Evolutionary conservation across 2,888 invertebrate species (phyloP), one percentile per base, ranked within the genome.

Genomic region (Pinctada fucata): DNA sequence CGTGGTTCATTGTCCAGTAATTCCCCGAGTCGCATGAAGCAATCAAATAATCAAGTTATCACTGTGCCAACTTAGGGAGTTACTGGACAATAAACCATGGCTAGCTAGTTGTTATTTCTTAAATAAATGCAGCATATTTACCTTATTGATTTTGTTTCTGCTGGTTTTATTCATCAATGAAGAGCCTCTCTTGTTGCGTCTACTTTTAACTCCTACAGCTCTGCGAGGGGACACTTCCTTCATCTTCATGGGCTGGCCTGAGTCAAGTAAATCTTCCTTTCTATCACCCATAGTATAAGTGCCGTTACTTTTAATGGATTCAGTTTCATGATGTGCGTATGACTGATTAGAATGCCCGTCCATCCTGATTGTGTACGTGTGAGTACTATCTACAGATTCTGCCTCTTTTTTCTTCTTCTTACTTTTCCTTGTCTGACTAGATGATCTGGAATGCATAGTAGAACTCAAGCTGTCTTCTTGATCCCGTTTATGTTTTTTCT

Each of bases 231-330:
- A 45, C n/a, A 16, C 4, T 3, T 58, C 58, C 13, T 58, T 6
- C 6, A 6, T 58, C 13, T 13, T 74, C 5, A 16, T 16, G 2
- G 47, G 10, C 49, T 13, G 5, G n/a, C 31, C 5, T 51, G 63
- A n/a, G 4, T 16, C 68, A 47, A 6, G 31, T 8, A 45, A 66
- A 47, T 76, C 78, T 45, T 76, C 63, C 8, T 81, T 72, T 6
- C 75, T 78, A 31, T 31, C 31, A 58, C 58, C 58, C 3, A 85
- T 66, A 1, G 84, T 85, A 72, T 83, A 87, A n/a, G 86, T 86
- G 6, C 83, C 87, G 63, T 83, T 88, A 77, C 86, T 86, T 63
- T 81, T 83, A n/a, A 86, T 68, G 13, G 86, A 86, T 1, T 76
- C 85, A 51, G 80, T 79, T 47, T 83, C 85, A 5, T 70, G 45